These are phyloP conservation scores for Drosophila borealis DNA, from an alignment of 2,888 invertebrate genomes.

Conservation along the genomic window DNA sequence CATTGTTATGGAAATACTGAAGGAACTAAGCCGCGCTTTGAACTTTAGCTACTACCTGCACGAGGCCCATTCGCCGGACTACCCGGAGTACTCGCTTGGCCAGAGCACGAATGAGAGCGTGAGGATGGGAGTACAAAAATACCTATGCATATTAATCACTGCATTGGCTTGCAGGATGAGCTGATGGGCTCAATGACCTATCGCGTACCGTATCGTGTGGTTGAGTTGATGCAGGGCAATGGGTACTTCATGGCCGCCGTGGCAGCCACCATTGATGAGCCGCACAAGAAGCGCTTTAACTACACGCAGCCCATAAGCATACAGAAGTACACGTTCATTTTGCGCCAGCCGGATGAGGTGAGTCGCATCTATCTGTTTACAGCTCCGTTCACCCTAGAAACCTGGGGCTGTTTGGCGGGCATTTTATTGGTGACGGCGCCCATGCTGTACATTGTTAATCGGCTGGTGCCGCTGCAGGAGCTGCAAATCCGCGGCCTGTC, in stretches of 20 bases:
- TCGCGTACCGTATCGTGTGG: slow-evolving; percentile 75
- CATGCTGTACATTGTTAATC: slow-evolving; percentile 90
- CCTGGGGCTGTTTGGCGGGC: slow-evolving; percentile 92
- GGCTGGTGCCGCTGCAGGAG: slow-evolving; percentile 87
- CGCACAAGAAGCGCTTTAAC: slow-evolving; percentile 87
- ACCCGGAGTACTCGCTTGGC: slow-evolving; percentile 35
- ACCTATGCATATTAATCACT: background rate
- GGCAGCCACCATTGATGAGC: slow-evolving; percentile 83
- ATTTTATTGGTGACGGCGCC: slow-evolving; percentile 92
- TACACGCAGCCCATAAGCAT: slow-evolving; percentile 92
- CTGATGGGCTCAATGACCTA: slow-evolving; percentile 81
- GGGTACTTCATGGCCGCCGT: slow-evolving; percentile 83
- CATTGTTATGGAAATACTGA: slow-evolving; percentile 91
- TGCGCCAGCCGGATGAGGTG: slow-evolving; percentile 91
- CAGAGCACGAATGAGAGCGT: slow-evolving; percentile 75
- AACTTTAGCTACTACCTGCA: slow-evolving; percentile 89
- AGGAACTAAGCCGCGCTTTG: slow-evolving; percentile 90
- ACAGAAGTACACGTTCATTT: slow-evolving; percentile 92
- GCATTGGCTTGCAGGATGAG: slow-evolving; percentile 53
- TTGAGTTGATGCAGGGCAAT: slow-evolving; percentile 76
- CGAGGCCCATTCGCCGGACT: slow-evolving; percentile 62
- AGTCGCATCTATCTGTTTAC: slow-evolving; percentile 93
- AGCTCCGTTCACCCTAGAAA: slow-evolving; percentile 92
- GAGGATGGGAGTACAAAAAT: background rate
- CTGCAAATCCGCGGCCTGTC: slow-evolving; percentile 85